Evolutionary conservation across 2,797 vertebrate genomes (phyloP).

Genomic region (Argya squamiceps): DNA sequence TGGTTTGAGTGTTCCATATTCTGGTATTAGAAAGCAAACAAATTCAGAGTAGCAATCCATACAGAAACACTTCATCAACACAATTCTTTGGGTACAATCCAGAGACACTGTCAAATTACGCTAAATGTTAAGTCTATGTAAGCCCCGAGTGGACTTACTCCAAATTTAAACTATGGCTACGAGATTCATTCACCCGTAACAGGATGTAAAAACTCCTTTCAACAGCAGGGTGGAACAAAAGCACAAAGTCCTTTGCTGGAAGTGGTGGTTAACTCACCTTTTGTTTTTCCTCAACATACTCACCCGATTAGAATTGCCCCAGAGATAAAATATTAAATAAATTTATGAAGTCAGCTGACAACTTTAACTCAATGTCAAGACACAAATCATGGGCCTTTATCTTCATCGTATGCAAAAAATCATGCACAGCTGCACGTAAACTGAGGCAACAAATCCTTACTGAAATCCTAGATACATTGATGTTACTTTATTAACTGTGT

Average conservation of each 20-base stretch:
- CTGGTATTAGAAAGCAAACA: not conserved
- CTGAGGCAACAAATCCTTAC: not conserved
- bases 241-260: not conserved
- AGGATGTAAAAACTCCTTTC: not conserved
- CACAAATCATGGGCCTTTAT: not conserved
- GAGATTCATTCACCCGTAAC: not conserved
- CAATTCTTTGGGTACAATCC: not conserved
- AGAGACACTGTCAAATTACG: not conserved
- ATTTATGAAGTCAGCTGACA: not conserved
- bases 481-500: not conserved
- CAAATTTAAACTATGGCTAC: not conserved
- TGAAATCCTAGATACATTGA: not conserved
- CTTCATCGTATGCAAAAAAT: not conserved
- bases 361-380: not conserved
- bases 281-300: not conserved
- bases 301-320: not conserved
- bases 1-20: not conserved
- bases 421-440: not conserved
- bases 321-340: not conserved
- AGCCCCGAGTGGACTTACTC: not conserved
- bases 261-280: conserved; percentile 12
- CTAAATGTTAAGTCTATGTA: not conserved
- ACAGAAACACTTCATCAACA: not conserved
- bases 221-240: conserved; percentile 1
- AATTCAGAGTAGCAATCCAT: not conserved